Evolutionary conservation across 2,888 invertebrate genomes (phyloP).

Genomic region (Cheilosia scutellata): DNA sequence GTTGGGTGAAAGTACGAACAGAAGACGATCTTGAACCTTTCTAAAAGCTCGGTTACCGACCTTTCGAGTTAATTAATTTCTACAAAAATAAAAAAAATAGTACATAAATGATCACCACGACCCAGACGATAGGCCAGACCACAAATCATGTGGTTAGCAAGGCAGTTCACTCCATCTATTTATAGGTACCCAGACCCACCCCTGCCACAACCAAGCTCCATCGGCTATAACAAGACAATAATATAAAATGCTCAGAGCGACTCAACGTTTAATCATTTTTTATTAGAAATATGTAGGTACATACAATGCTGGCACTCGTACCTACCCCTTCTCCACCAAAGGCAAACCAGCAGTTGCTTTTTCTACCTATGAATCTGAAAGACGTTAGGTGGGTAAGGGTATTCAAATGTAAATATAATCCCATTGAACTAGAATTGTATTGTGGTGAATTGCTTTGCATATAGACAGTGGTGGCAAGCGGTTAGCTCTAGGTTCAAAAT

Average conservation of each 20-base stretch:
- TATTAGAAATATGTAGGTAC: no score
- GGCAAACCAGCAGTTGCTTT: neutral
- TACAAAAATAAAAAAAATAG: constrained; percentile 3
- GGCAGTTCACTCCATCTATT: neutral
- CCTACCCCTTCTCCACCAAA: neutral
- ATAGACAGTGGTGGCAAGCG: no score
- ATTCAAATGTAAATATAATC: constrained; percentile 24
- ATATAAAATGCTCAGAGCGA: no score
- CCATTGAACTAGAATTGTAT: constrained; percentile 22
- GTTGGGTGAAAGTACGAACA: constrained; percentile 42
- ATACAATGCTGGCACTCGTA: no score
- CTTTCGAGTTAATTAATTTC: constrained; percentile 26
- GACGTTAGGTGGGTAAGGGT: neutral
- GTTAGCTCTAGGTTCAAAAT: no score
- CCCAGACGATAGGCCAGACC: neutral
- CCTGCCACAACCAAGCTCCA: neutral
- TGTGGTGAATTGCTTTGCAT: neutral
- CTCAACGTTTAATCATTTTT: no score
- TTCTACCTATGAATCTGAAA: constrained; percentile 32
- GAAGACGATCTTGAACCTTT: constrained; percentile 43
- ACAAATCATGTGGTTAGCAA: constrained; percentile 20
- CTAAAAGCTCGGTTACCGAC: constrained; percentile 36
- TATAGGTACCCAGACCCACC: neutral
- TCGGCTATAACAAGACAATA: no score
- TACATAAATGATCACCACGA: constrained; percentile 4